Evolutionary conservation across 2,888 invertebrate genomes (phyloP).

Genomic region (Brachyptera risi): DNA sequence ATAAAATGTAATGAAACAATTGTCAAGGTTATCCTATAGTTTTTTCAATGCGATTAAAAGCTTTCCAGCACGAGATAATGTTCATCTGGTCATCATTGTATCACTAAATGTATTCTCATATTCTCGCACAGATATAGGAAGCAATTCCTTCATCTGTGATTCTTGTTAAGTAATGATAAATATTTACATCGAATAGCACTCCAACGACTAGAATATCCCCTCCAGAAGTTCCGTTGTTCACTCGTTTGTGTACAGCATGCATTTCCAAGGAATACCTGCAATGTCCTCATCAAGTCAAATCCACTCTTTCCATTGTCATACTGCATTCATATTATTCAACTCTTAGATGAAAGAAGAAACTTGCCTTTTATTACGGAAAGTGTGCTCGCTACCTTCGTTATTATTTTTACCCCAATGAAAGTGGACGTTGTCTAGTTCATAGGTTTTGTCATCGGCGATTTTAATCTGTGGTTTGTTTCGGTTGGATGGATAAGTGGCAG

Average conservation of each 20-base stretch:
- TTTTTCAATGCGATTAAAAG: no score
- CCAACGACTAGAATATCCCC: background rate
- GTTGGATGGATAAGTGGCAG: background rate
- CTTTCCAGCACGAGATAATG: no score
- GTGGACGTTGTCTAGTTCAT: background rate
- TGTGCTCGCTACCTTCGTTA: background rate
- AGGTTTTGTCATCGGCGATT: background rate
- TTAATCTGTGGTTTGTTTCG: background rate
- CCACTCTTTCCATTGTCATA: background rate
- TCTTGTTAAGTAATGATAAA: no score
- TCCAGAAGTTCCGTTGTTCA: background rate
- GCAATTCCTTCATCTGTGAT: no score
- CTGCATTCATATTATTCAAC: background rate
- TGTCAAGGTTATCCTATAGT: no score
- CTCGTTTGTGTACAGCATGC: slow-evolving; percentile 3
- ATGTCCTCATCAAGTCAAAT: background rate
- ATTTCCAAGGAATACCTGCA: slow-evolving; percentile 2
- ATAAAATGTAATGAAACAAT: no score
- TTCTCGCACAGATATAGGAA: no score
- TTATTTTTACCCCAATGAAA: background rate
- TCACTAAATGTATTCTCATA: no score
- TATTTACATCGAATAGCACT: background rate
- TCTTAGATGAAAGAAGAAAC: no score
- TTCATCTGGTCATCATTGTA: no score
- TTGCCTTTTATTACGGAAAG: background rate